Conservation (phyloP, 2,888 invertebrate species). For the Flabesymbios commensalis region DNA sequence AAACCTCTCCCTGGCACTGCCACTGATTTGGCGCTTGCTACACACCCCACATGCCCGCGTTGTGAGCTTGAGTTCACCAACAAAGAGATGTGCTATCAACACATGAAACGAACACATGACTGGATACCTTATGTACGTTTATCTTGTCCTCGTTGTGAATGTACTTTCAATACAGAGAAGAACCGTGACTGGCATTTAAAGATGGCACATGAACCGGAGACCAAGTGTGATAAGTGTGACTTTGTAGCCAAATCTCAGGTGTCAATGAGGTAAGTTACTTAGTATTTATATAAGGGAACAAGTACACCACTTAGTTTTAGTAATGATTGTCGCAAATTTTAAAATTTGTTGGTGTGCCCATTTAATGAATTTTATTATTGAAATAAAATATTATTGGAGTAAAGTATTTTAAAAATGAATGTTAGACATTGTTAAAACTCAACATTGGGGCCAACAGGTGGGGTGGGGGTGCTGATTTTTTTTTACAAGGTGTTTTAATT, state of each 20-base stretch:
- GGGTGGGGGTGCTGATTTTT: too few species aligned
- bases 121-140: conserved; percentile 20
- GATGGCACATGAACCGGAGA: conserved; percentile 30
- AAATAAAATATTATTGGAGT: too few species aligned
- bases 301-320: too few species aligned
- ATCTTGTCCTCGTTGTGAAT: conserved; percentile 25
- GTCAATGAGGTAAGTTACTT: conserved; percentile 25
- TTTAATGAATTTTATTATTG: too few species aligned
- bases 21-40: conserved; percentile 7
- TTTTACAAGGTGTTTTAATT: too few species aligned
- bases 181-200: conserved; percentile 30
- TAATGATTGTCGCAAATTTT: too few species aligned
- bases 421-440: too few species aligned
- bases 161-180: conserved; percentile 25
- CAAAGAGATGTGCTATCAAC: conserved; percentile 13
- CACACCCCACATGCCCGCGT: conserved; percentile 15
- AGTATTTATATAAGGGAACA: background rate
- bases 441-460: too few species aligned
- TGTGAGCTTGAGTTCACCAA: conserved; percentile 22
- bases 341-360: too few species aligned
- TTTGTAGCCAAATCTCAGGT: conserved; percentile 25
- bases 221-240: conserved; percentile 31
- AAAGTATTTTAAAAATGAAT: too few species aligned
- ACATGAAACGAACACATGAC: conserved; percentile 29
- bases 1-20: conserved; percentile 3